These are phyloP conservation scores for Nephrotoma appendiculata DNA, from an alignment of 2,888 invertebrate genomes.

Conservation along the genomic window DNA sequence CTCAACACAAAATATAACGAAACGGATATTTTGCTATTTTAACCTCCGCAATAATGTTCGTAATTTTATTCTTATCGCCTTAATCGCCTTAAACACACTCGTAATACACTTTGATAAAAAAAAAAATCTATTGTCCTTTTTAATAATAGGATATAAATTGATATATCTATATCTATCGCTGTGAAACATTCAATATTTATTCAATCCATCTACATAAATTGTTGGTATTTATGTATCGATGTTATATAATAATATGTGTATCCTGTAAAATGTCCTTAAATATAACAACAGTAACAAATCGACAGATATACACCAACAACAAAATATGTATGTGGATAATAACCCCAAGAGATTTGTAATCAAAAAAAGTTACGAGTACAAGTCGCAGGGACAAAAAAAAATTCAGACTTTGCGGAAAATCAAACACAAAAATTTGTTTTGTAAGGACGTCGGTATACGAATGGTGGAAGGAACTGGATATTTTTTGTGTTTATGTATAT, in stretches of 20 bases:
- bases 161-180: neutral
- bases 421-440: neutral
- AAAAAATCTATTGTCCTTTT: neutral
- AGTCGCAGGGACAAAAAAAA: neutral
- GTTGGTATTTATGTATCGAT: neutral
- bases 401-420: neutral
- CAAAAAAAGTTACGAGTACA: neutral
- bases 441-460: neutral
- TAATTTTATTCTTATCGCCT: neutral
- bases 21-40: neutral
- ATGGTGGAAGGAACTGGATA: neutral
- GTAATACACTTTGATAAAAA: neutral
- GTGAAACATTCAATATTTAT: neutral
- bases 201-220: neutral
- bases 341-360: conserved; percentile 1
- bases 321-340: neutral
- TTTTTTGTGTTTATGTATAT: too few species aligned
- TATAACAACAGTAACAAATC: neutral
- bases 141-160: neutral
- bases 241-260: neutral
- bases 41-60: neutral
- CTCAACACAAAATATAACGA: neutral
- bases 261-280: neutral
- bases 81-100: neutral
- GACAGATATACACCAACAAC: neutral